Evolutionary conservation across 2,888 invertebrate species (phyloP).

Genomic region (Papilio demoleus): DNA sequence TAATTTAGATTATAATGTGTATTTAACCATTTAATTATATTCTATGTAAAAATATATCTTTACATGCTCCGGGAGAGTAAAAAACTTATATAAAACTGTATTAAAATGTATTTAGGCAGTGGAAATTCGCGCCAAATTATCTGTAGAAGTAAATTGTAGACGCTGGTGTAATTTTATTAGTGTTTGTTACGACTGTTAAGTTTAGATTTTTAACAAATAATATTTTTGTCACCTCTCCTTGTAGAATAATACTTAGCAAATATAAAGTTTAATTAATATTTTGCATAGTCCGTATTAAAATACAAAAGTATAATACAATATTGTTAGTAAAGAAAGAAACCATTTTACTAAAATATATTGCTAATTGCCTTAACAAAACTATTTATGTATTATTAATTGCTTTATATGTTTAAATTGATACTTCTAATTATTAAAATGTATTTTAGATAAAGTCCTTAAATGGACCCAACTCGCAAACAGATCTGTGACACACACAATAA

Average conservation of each 20-base stretch:
- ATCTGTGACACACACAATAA: constrained; percentile 82
- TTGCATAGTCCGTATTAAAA: not conserved
- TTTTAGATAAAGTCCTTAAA: constrained; percentile 52
- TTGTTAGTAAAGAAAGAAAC: no score
- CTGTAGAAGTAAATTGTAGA: constrained; percentile 6
- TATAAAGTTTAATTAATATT: not conserved
- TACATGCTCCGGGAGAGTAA: constrained; percentile 69
- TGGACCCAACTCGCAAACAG: constrained; percentile 67
- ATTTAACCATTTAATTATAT: no score
- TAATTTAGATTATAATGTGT: no score
- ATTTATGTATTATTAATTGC: not conserved
- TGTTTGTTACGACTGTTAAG: constrained; percentile 18
- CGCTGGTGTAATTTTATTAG: constrained; percentile 9
- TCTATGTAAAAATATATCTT: constrained; percentile 43
- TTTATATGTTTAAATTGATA: no score
- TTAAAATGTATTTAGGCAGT: constrained; percentile 38
- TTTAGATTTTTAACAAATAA: not conserved
- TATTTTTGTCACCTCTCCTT: constrained; percentile 16
- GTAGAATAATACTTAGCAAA: not conserved
- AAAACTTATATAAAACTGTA: constrained; percentile 49
- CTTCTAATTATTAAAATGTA: constrained; percentile 4
- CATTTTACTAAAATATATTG: no score
- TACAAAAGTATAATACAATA: no score
- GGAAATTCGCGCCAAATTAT: no score
- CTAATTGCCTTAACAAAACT: not conserved